These are phyloP conservation scores for Cryptotermes secundus DNA, from an alignment of 1,140 invertebrate genomes.

Conservation along the genomic window DNA sequence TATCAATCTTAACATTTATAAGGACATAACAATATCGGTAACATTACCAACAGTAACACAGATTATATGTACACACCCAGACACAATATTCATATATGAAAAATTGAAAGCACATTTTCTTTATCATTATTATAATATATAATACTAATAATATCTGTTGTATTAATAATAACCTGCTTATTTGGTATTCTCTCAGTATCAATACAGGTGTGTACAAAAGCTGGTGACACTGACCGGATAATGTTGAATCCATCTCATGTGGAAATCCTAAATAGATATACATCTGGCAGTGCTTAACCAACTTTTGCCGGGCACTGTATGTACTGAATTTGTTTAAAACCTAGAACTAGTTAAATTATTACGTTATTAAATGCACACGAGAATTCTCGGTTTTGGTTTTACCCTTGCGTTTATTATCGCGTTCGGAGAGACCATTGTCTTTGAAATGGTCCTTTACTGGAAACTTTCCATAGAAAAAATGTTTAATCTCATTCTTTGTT, in stretches of 20 bases:
- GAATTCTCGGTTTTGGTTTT: not conserved
- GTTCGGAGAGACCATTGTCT: not conserved
- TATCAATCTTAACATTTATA: not conserved
- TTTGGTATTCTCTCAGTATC: not conserved
- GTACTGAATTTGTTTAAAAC: not conserved
- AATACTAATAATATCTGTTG: conserved; percentile 8
- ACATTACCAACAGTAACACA: not conserved
- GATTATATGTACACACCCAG: conserved; percentile 16
- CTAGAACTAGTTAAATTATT: conserved; percentile 16
- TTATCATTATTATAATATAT: conserved; percentile 19
- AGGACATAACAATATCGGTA: conserved; percentile 13
- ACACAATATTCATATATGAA: not conserved
- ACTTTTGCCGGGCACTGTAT: not conserved
- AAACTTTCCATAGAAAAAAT: not conserved
- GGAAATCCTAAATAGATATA: not conserved
- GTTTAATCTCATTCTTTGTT: not conserved
- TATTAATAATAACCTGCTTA: conserved; percentile 1
- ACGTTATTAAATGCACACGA: not conserved
- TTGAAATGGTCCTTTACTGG: not conserved
- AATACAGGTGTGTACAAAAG: not conserved
- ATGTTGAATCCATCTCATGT: not conserved
- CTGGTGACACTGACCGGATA: not conserved
- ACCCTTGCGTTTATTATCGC: conserved; percentile 15
- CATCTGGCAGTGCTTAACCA: not conserved
- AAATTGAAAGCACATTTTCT: not conserved